Evolutionary conservation across 2,888 invertebrate species (phyloP).

Genomic region (Spodoptera littoralis): DNA sequence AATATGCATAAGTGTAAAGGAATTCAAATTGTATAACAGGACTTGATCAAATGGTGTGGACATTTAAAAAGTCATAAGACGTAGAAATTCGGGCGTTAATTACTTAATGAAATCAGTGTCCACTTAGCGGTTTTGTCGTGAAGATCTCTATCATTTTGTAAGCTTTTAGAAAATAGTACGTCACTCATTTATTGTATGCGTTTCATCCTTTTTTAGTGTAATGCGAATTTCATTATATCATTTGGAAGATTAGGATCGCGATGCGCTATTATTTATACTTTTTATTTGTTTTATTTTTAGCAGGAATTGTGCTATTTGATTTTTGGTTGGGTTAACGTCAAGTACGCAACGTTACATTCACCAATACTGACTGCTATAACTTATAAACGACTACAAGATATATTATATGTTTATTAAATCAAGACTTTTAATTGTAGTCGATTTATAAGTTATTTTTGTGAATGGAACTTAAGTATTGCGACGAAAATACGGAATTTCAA

Average conservation of each 20-base stretch:
- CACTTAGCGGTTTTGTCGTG: constrained; percentile 76
- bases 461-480: constrained; percentile 45
- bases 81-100: constrained; percentile 27
- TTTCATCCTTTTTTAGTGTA: constrained; percentile 62
- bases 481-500: constrained; percentile 60
- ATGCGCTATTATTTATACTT: constrained; percentile 21
- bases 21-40: background rate
- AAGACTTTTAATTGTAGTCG: constrained; percentile 36
- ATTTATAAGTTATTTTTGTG: constrained; percentile 37
- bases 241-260: constrained; percentile 29
- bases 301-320: constrained; percentile 37
- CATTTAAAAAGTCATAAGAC: constrained; percentile 20
- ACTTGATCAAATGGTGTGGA: constrained; percentile 17
- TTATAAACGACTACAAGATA: constrained; percentile 45
- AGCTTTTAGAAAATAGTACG: constrained; percentile 67
- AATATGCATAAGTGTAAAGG: background rate
- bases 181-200: constrained; percentile 67
- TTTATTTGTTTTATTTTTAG: constrained; percentile 37
- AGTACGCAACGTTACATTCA: constrained; percentile 26
- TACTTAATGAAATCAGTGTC: constrained; percentile 61
- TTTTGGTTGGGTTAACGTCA: constrained; percentile 33
- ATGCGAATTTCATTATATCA: constrained; percentile 47
- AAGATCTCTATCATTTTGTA: constrained; percentile 76
- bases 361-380: constrained; percentile 22
- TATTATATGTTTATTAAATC: constrained; percentile 25